A percentile compares a stretch with the other conserved stretches of the same genome.
Evolutionary conservation across 2,888 invertebrate species (phyloP).

Genomic region (Apantesis nais): DNA sequence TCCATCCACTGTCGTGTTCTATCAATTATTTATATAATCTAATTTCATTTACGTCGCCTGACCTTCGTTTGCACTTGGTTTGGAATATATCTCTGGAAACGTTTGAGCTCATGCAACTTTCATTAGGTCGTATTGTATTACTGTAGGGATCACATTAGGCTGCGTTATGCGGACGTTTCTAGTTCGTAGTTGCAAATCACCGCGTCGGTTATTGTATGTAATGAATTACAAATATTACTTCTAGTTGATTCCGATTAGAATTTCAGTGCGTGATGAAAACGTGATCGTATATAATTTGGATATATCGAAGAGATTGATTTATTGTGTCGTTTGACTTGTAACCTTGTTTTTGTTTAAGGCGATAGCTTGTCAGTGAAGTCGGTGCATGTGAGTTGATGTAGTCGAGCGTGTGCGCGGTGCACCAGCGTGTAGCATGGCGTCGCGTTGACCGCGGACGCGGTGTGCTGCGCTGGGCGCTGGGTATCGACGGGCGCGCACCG

Average conservation of each 20-base stretch:
- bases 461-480: conserved; percentile 38
- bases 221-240: conserved; percentile 60
- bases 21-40: conserved; percentile 83
- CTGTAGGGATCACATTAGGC: conserved; percentile 62
- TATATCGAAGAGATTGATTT: conserved; percentile 22
- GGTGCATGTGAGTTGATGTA: conserved; percentile 5
- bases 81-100: conserved; percentile 61
- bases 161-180: conserved; percentile 38
- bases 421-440: conserved; percentile 17
- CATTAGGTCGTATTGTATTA: conserved; percentile 67
- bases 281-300: conserved; percentile 21
- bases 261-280: conserved; percentile 44
- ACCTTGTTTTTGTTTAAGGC: conserved; percentile 34
- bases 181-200: conserved; percentile 43
- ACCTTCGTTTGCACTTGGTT: conserved; percentile 77
- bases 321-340: conserved; percentile 19
- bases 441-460: conserved; percentile 36
- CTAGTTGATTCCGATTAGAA: conserved; percentile 58
- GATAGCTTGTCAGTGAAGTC: conserved; percentile 24
- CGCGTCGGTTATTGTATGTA: conserved; percentile 27
- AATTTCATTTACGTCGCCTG: conserved; percentile 83
- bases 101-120: conserved; percentile 70
- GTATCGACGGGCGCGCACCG: conserved; percentile 50
- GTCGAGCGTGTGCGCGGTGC: conserved; percentile 9
- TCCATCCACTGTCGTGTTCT: conserved; percentile 78